Conservation (phyloP, 1,140 invertebrate species). For the Luehdorfia chinensis region DNA sequence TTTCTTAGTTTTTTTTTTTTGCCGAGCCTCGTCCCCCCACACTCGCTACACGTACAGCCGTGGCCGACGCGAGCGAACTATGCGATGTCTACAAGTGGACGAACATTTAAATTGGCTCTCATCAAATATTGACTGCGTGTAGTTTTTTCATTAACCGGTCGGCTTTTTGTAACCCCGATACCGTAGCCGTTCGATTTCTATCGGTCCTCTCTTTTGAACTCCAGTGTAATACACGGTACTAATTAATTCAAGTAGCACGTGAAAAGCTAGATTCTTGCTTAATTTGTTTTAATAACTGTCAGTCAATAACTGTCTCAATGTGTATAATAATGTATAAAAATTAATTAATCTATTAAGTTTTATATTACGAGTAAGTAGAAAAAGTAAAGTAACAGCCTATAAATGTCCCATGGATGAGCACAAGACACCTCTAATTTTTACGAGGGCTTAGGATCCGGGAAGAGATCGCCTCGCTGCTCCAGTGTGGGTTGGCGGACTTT, state of each 20-base stretch:
- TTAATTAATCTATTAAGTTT: no score
- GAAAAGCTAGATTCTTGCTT: no score
- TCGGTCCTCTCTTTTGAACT: slow-evolving; percentile 53
- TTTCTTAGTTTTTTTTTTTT: slow-evolving; percentile 68
- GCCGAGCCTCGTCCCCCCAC: slow-evolving; percentile 39
- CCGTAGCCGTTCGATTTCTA: slow-evolving; percentile 57
- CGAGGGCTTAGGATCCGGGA: no score
- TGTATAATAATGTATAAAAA: no score
- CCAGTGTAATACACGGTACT: slow-evolving; percentile 13
- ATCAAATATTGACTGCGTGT: slow-evolving; percentile 75
- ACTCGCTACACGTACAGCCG: slow-evolving; percentile 35
- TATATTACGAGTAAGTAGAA: no score
- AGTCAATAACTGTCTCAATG: no score
- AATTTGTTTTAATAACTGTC: no score
- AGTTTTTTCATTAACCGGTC: slow-evolving; percentile 72
- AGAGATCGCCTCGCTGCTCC: no score
- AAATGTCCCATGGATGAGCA: no score
- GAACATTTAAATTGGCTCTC: slow-evolving; percentile 76
- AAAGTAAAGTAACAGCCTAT: no score
- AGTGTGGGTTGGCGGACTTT: no score
- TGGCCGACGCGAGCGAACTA: slow-evolving; percentile 55
- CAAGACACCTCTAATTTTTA: no score
- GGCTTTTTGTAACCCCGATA: slow-evolving; percentile 55
- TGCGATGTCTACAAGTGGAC: slow-evolving; percentile 75
- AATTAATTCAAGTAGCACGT: slow-evolving; percentile 13